phyloP scores from a whole-genome alignment of 2,797 vertebrate species.

The Xenops minutus region DNA sequence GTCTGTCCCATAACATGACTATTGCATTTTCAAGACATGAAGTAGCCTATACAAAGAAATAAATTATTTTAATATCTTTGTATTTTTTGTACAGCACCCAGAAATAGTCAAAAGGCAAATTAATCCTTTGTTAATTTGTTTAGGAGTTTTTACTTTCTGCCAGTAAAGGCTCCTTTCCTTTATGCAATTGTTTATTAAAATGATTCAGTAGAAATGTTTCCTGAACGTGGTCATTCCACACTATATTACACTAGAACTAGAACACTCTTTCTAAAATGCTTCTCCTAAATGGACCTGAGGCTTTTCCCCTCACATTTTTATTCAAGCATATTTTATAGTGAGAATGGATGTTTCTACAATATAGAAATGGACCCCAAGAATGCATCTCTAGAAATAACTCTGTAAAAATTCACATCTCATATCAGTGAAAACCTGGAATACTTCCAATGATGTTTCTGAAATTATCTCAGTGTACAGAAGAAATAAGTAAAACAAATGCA shows the following conservation, averaged over 20 bases:
- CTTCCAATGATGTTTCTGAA: not conserved
- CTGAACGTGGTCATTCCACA: accelerated
- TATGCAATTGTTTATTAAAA: not conserved
- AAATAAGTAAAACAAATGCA: not conserved
- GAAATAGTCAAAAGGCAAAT: not conserved
- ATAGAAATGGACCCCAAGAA: not conserved
- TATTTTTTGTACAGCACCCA: not conserved
- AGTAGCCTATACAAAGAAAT: not conserved
- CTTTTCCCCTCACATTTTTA: not conserved
- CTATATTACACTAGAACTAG: not conserved
- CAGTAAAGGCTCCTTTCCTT: not conserved
- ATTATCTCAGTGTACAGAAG: not conserved
- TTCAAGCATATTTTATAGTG: not conserved
- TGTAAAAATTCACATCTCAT: not conserved
- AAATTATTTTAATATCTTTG: not conserved
- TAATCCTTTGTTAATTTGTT: not conserved
- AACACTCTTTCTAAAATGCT: not conserved
- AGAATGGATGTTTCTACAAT: not conserved
- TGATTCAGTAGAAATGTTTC: not conserved
- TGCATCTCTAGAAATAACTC: not conserved
- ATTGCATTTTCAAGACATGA: not conserved
- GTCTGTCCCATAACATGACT: not conserved
- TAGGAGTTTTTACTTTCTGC: not conserved
- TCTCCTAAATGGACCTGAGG: not conserved
- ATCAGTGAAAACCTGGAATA: not conserved